These are phyloP conservation scores for Micromussa lordhowensis DNA, from an alignment of 92 coral and sea anemone genomes.

Conservation along the genomic window DNA sequence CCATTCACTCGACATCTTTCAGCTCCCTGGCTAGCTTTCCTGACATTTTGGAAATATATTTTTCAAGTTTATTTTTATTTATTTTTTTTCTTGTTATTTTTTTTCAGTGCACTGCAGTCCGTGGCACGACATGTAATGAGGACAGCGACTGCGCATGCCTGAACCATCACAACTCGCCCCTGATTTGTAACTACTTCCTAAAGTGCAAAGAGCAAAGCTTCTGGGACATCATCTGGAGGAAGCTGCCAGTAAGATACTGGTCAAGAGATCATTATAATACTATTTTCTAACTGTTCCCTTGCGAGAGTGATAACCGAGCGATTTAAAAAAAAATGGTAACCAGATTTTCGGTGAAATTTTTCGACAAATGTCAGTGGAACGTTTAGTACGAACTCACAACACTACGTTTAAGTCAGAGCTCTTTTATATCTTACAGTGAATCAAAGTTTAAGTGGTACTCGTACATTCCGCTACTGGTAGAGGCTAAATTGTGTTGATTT, in stretches of 20 bases:
- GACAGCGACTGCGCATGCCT: constrained; percentile 31
- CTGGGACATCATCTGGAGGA: constrained; percentile 17
- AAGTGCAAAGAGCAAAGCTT: constrained; percentile 2
- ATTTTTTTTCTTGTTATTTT: too few relatives aligned
- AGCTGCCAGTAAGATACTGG: constrained; percentile 23
- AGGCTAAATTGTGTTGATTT: too few relatives aligned
- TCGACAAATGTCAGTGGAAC: too few relatives aligned
- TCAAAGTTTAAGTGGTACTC: too few relatives aligned
- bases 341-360: too few relatives aligned
- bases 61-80: not conserved
- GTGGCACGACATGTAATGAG: constrained; percentile 10
- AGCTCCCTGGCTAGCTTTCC: not conserved
- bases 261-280: not conserved
- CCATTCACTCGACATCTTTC: not conserved
- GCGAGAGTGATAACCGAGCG: not conserved
- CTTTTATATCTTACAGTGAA: too few relatives aligned
- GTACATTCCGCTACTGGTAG: too few relatives aligned
- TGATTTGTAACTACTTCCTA: constrained; percentile 29
- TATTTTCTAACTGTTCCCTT: not conserved
- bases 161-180: not conserved
- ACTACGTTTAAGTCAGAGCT: too few relatives aligned
- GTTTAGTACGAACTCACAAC: too few relatives aligned
- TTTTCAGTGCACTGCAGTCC: constrained; percentile 24
- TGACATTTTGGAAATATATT: not conserved
- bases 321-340: too few relatives aligned